A percentile compares a stretch with the other conserved stretches of the same genome.
These are phyloP conservation scores for Scolopax rusticola DNA, from an alignment of 2,797 vertebrate species.

Conservation along the genomic window DNA sequence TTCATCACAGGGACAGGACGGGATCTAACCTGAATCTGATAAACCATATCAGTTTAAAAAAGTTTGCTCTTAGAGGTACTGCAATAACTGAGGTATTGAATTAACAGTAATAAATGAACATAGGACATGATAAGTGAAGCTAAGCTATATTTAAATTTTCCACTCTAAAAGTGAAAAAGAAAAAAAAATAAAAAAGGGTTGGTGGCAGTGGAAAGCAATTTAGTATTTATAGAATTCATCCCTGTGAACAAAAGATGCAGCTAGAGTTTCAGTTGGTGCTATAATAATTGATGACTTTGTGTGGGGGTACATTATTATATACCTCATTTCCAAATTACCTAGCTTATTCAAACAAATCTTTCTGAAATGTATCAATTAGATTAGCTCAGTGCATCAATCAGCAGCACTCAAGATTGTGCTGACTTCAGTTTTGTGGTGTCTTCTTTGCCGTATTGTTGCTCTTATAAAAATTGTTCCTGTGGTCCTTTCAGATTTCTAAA, in stretches of 20 bases:
- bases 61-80: neutral
- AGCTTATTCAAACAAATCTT: slow-evolving; percentile 37
- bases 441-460: slow-evolving; percentile 30
- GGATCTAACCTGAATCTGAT: neutral
- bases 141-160: neutral
- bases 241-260: neutral
- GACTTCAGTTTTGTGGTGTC: slow-evolving; percentile 41
- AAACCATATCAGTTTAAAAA: neutral
- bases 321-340: slow-evolving; percentile 29
- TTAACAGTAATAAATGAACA: neutral
- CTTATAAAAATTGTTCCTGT: slow-evolving; percentile 42
- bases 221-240: neutral
- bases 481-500: slow-evolving; percentile 51
- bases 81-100: neutral
- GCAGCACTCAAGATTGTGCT: slow-evolving; percentile 24
- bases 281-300: neutral
- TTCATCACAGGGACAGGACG: neutral
- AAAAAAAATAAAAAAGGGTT: neutral
- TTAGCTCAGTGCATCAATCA: slow-evolving; percentile 23
- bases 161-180: neutral
- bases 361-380: slow-evolving; percentile 31
- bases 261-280: neutral
- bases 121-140: neutral
- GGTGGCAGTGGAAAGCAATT: neutral
- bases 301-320: neutral